Base-by-base conservation (phyloP, 2,113 vertebrate genomes). In the Rafetus swinhoei region DNA sequence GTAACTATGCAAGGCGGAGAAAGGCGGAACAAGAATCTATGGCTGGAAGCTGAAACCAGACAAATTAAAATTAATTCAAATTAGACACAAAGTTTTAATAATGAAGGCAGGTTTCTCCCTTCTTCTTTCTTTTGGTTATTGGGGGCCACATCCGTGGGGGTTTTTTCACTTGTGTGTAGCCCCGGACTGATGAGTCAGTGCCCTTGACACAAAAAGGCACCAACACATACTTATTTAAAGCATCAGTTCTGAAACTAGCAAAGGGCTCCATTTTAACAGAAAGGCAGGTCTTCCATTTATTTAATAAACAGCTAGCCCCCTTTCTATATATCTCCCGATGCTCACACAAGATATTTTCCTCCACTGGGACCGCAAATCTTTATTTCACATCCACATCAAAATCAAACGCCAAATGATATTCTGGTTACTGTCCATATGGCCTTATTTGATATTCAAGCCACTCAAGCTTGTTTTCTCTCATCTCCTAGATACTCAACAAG, bases 31-130 rank as follows among this genome's bases (percentile, higher is more conserved):
- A 55, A 22, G 0, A 60, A 56, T 85, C 86, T 89, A 82, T 16
- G 1, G 19, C 85, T 92, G 65, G 89, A 79, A 72, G 52, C 52
- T 94, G 88, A 87, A 90, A 90, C 24, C 87, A 77, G 45, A 77
- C 24, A 45, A 13, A 77, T 0, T 92, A 83, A 93, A 97, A 94
- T 50, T 90, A 45, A 45, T 45, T 45, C 45, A 45, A 45, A 45
- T 54, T 54, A 93, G 85, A 81, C 91, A 93, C 27, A 57, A 87
- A 81, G n/a, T 14, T 62, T 22, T 0, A 93, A 90, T 86, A 93
- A 0, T 6, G 86, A 52, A 19, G 65, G 18, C 22, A 62, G 86
- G 45, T 45, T 45, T 45, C 45, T 45, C 45, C 45, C 45, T 45
- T 45, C 45, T 45, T 45, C 45, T 45, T 45, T 45, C 45, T 45